Percentiles rank a stretch among this genome's conserved stretches.
Conservation (phyloP, 2,113 vertebrate genomes). For the Solea solea region DNA sequence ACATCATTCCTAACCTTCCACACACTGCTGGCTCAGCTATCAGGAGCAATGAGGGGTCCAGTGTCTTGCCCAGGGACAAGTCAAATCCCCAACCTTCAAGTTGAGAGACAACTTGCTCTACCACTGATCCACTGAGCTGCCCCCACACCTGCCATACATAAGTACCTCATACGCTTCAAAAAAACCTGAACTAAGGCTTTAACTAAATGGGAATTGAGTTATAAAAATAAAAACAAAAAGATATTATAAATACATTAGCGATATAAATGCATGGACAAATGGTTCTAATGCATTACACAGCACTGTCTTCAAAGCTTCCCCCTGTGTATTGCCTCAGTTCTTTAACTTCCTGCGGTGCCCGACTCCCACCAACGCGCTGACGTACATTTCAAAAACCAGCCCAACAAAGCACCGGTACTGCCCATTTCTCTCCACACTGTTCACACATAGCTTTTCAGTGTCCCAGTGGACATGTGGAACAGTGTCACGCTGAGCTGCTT, state of each 20-base stretch:
- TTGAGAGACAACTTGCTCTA: no score
- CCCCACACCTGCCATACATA: no score
- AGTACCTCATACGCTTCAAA: no score
- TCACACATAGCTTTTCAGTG: constrained; percentile 47
- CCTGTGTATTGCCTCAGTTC: constrained; percentile 32
- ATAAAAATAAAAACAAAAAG: constrained; percentile 11
- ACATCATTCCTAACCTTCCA: no score
- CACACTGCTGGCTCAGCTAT: no score
- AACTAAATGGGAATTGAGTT: not conserved
- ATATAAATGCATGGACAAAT: constrained; percentile 26
- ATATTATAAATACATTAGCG: constrained; percentile 19
- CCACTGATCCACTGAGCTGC: no score
- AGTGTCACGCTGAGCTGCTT: constrained; percentile 60
- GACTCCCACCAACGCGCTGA: constrained; percentile 19
- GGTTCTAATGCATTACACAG: constrained; percentile 8
- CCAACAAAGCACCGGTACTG: constrained; percentile 37
- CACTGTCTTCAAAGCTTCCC: constrained; percentile 50
- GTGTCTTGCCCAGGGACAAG: no score
- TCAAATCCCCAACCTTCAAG: no score
- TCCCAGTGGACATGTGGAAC: constrained; percentile 51
- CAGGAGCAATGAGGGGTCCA: no score
- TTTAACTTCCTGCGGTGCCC: constrained; percentile 38
- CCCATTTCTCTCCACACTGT: constrained; percentile 45
- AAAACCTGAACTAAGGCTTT: no score
- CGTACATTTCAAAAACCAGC: constrained; percentile 29